Evolutionary conservation across 1,140 invertebrate genomes (phyloP).

Genomic region (Sminthurides bifidus): DNA sequence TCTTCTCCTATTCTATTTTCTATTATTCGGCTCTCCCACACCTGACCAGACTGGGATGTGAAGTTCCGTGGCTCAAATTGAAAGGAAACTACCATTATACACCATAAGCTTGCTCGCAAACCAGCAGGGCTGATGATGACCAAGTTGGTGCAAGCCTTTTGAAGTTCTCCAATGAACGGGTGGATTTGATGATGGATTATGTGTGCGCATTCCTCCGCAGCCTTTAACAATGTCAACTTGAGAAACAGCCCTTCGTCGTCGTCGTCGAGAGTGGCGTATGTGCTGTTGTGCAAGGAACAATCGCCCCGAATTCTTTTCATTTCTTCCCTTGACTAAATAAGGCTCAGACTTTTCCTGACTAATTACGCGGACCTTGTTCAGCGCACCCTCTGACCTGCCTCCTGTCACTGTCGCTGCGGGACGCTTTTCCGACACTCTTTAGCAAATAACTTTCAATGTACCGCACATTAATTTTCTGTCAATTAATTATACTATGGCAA

Average conservation of each 20-base stretch:
- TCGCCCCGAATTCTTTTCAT: constrained; percentile 14
- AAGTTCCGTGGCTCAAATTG: too few species aligned
- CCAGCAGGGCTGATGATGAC: neutral
- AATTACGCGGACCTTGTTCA: constrained; percentile 14
- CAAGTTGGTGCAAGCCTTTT: neutral
- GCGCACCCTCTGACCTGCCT: constrained; percentile 9
- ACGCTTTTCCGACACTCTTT: neutral
- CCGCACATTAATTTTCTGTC: neutral
- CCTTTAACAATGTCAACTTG: neutral
- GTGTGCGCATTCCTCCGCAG: neutral
- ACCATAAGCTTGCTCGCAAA: too few species aligned
- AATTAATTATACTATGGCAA: constrained; percentile 12
- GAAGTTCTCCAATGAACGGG: neutral
- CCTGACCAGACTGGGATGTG: too few species aligned
- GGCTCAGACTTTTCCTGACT: constrained; percentile 18
- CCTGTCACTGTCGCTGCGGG: constrained; percentile 3
- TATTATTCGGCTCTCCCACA: too few species aligned
- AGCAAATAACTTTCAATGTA: neutral
- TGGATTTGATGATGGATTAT: neutral
- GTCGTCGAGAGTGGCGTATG: neutral
- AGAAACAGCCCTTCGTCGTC: neutral
- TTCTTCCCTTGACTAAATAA: constrained; percentile 15
- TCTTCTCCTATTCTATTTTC: too few species aligned
- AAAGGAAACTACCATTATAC: too few species aligned
- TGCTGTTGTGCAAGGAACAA: constrained; percentile 9